Conservation (phyloP, 2,797 vertebrate species). For the Eulemur mongoz region DNA sequence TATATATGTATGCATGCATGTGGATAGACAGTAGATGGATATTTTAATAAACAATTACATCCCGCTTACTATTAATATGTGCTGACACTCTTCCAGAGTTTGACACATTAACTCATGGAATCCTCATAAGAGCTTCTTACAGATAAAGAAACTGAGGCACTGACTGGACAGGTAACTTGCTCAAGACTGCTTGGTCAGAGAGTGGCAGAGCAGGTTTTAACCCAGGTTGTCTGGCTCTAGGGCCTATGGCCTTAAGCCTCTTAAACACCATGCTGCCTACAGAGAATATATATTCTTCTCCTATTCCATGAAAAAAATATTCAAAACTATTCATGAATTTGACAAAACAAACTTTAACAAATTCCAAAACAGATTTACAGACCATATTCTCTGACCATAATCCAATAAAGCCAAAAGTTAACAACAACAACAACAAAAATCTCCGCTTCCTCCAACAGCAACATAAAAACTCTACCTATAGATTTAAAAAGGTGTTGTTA, state of each 20-base stretch:
- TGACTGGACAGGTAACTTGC: background rate
- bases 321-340: background rate
- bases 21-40: background rate
- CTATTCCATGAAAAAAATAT: background rate
- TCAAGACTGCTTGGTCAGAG: background rate
- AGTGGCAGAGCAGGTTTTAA: background rate
- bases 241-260: background rate
- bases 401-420: background rate
- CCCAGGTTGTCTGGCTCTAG: background rate
- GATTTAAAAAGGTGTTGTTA: background rate
- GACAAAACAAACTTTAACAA: background rate
- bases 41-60: background rate
- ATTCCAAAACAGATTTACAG: background rate
- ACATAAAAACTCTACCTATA: background rate
- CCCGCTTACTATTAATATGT: background rate
- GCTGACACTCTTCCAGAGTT: background rate
- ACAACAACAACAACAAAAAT: background rate
- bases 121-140: background rate
- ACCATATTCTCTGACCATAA: background rate
- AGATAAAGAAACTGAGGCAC: background rate
- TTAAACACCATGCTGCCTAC: too few species aligned
- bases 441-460: background rate
- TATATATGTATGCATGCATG: accelerated
- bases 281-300: background rate
- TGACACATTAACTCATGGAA: background rate